Conservation (phyloP, 2,113 vertebrate species). For the Bungarus multicinctus region DNA sequence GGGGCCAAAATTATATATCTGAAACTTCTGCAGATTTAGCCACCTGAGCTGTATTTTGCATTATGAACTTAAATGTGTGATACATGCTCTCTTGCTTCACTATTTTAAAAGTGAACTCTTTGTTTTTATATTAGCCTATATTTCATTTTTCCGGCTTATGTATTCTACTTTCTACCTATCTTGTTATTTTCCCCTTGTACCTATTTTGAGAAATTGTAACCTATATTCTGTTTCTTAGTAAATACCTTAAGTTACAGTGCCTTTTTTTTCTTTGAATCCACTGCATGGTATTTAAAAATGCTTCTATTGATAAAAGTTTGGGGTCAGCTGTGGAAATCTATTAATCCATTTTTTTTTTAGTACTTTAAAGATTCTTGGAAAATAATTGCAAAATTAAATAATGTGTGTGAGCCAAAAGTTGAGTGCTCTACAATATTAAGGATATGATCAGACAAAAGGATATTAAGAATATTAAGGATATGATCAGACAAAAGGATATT, state of each 20-base stretch:
- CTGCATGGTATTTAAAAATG: neutral
- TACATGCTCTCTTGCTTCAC: neutral
- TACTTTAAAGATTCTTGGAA: neutral
- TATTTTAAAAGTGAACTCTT: neutral
- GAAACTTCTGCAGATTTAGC: neutral
- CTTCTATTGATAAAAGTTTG: neutral
- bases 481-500: neutral
- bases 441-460: neutral
- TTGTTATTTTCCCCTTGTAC: neutral
- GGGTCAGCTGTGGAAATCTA: neutral
- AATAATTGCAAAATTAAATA: neutral
- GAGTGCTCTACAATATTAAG: neutral
- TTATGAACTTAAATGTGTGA: neutral
- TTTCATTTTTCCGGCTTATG: neutral
- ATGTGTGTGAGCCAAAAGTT: neutral
- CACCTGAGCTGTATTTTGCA: neutral
- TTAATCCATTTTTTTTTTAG: neutral
- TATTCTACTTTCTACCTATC: neutral
- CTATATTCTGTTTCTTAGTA: neutral
- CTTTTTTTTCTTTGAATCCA: neutral
- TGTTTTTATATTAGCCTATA: constrained; percentile 1
- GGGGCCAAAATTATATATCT: neutral
- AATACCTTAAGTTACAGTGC: neutral
- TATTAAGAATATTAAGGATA: neutral
- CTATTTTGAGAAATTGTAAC: neutral